phyloP scores from a whole-genome alignment of 2,888 invertebrate genomes.

The Pseudococcus viburni region DNA sequence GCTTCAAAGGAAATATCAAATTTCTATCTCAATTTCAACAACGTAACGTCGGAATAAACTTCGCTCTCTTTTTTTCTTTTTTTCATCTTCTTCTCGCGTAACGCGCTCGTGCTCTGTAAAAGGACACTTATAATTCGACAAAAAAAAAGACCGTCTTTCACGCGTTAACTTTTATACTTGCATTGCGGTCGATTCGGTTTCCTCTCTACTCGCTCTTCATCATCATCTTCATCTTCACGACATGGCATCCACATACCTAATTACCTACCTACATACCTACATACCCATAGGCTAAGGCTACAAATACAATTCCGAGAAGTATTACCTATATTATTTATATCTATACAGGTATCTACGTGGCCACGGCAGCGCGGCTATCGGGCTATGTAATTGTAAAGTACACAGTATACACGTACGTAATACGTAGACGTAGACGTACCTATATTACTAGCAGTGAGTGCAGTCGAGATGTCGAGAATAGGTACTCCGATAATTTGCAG shows the following conservation, averaged over 20 bases:
- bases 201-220: neutral
- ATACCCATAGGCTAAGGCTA: too few relatives aligned
- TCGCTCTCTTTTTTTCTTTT: neutral
- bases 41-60: neutral
- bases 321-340: too few relatives aligned
- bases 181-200: neutral
- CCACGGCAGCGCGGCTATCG: too few relatives aligned
- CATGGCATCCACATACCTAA: neutral
- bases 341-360: too few relatives aligned
- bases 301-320: too few relatives aligned
- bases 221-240: neutral
- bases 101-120: neutral
- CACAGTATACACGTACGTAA: too few relatives aligned
- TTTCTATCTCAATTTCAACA: conserved; percentile 34
- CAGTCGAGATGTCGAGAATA: too few relatives aligned
- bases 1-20: conserved; percentile 44
- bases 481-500: neutral
- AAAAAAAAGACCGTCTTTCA: neutral
- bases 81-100: neutral
- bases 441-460: neutral
- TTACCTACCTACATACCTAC: too few relatives aligned
- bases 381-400: too few relatives aligned
- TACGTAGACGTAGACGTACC: too few relatives aligned
- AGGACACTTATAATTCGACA: conserved; percentile 19
- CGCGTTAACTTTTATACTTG: neutral